phyloP scores from a whole-genome alignment of 2,113 vertebrate genomes.

The Misgurnus anguillicaudatus region DNA sequence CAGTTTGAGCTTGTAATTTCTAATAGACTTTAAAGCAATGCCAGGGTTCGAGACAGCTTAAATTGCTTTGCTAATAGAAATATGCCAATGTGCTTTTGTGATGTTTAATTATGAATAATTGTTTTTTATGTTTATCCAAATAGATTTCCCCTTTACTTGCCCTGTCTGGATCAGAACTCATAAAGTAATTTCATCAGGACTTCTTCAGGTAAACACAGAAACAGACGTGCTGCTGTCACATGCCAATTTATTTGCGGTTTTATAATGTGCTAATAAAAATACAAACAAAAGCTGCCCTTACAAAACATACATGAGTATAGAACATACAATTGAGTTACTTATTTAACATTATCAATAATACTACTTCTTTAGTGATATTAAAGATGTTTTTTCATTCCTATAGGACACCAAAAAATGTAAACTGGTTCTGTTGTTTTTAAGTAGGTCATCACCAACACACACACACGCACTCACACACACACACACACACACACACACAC shows the following conservation, averaged over 20 bases:
- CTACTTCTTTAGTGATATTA: neutral
- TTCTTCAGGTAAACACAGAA: conserved; percentile 1
- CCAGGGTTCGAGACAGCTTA: conserved; percentile 72
- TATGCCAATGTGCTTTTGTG: conserved; percentile 71
- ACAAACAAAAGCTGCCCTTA: neutral
- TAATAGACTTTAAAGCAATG: conserved; percentile 71
- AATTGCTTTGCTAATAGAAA: conserved; percentile 67
- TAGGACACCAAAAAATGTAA: neutral
- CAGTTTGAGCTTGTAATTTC: conserved; percentile 62
- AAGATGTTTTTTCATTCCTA: neutral
- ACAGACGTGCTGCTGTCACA: neutral
- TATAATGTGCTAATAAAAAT: neutral
- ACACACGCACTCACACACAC: neutral
- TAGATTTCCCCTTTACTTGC: conserved; percentile 49
- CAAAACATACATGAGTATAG: neutral
- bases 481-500: neutral
- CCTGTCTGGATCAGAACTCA: neutral
- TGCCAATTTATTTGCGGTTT: neutral
- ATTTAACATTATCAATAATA: no score
- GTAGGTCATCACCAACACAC: no score
- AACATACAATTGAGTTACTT: no score
- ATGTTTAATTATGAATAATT: conserved; percentile 79
- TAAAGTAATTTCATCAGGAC: neutral
- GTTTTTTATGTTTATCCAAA: conserved; percentile 74
- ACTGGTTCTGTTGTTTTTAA: conserved; percentile 13